A percentile compares a stretch with the other conserved stretches of the same genome.
Evolutionary conservation across 1,140 invertebrate genomes (phyloP).

Genomic region (Neelides sp.): DNA sequence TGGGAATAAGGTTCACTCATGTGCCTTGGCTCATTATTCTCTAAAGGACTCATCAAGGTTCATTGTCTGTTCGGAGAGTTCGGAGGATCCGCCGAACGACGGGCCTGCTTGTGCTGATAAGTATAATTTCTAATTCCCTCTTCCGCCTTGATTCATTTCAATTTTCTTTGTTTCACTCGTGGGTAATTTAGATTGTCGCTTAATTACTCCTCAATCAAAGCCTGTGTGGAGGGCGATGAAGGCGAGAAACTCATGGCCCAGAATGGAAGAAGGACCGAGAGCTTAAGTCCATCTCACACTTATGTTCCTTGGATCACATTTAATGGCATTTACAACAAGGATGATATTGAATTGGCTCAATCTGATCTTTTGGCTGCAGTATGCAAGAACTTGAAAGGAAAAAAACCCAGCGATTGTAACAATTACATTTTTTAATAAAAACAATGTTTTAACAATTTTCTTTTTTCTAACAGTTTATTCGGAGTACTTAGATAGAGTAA

Average conservation of each 20-base stretch:
- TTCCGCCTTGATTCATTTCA: too few relatives aligned
- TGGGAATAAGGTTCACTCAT: slow-evolving; percentile 19
- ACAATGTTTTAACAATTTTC: too few relatives aligned
- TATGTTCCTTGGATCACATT: slow-evolving; percentile 23
- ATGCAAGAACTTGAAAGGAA: slow-evolving; percentile 14
- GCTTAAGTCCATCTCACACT: slow-evolving; percentile 10
- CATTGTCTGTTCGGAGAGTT: slow-evolving; percentile 13
- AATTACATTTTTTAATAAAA: too few relatives aligned
- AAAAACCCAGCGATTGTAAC: slow-evolving; percentile 16
- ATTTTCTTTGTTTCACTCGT: too few relatives aligned
- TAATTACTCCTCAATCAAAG: slow-evolving; percentile 9
- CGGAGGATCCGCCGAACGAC: background rate
- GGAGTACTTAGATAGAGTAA: too few relatives aligned
- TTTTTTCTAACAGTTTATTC: too few relatives aligned
- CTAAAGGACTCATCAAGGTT: background rate
- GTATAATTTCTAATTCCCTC: too few relatives aligned
- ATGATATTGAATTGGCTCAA: slow-evolving; percentile 13
- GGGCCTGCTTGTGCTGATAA: slow-evolving; percentile 14
- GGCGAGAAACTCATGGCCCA: slow-evolving; percentile 7
- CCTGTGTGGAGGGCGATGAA: slow-evolving; percentile 10
- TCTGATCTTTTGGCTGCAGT: slow-evolving; percentile 12
- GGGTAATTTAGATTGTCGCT: too few relatives aligned
- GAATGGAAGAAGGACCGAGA: slow-evolving; percentile 12
- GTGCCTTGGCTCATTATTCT: slow-evolving; percentile 17
- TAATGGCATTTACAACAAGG: slow-evolving; percentile 14